Conservation (phyloP, 2,888 invertebrate species). For the Acanthopleura granulata region DNA sequence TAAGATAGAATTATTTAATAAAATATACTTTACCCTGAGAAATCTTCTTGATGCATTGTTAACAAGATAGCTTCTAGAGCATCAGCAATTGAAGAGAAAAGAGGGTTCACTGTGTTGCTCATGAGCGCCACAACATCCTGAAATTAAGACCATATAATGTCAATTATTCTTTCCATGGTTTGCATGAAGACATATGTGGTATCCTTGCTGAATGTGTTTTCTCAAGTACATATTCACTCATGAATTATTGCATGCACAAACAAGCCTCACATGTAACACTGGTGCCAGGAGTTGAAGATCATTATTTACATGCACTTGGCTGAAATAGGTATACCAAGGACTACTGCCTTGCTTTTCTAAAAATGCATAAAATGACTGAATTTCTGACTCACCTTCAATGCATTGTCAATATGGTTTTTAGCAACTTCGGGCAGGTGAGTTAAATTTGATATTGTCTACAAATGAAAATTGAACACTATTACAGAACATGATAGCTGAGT, state of each 20-base stretch:
- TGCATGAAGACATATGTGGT: too few species aligned
- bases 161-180: too few species aligned
- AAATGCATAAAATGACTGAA: neutral
- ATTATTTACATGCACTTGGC: neutral
- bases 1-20: too few species aligned
- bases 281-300: neutral
- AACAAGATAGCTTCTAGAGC: constrained; percentile 91
- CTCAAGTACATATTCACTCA: too few species aligned
- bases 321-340: neutral
- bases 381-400: constrained; percentile 65
- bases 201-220: too few species aligned
- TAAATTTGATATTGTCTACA: constrained; percentile 18
- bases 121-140: constrained; percentile 62
- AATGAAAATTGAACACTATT: too few species aligned
- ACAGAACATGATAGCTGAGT: too few species aligned
- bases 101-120: constrained; percentile 70
- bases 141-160: neutral
- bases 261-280: too few species aligned
- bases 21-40: constrained; percentile 71
- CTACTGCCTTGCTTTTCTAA: neutral
- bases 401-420: constrained; percentile 68
- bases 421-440: constrained; percentile 15
- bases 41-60: constrained; percentile 89
- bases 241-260: too few species aligned
- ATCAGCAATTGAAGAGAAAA: constrained; percentile 82